These are phyloP conservation scores for Pseudomyrmex pallidus DNA, from an alignment of 1,140 invertebrate genomes.

Conservation along the genomic window DNA sequence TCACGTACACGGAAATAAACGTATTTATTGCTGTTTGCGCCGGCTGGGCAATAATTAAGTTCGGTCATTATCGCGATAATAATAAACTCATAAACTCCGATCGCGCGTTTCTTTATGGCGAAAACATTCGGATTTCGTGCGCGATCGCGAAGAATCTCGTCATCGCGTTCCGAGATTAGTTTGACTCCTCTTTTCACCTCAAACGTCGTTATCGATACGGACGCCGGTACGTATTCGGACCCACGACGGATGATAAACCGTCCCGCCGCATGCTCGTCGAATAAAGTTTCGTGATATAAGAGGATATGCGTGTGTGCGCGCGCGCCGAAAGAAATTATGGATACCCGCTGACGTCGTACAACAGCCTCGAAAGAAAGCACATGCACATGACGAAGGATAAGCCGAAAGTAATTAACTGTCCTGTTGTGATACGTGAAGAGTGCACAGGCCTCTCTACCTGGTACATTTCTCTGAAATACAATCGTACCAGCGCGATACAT, in stretches of 20 bases:
- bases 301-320: conserved; percentile 19
- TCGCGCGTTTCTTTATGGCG: conserved; percentile 1
- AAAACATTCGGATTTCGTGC: conserved; percentile 49
- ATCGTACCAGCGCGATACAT: neutral
- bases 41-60: conserved; percentile 27
- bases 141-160: conserved; percentile 37
- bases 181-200: conserved; percentile 68
- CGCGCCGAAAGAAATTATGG: conserved; percentile 62
- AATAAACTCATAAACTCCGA: conserved; percentile 22
- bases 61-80: conserved; percentile 46
- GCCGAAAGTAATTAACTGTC: conserved; percentile 64
- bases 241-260: conserved; percentile 66
- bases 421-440: conserved; percentile 28
- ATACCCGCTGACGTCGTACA: conserved; percentile 35
- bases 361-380: conserved; percentile 44
- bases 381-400: conserved; percentile 57
- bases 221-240: conserved; percentile 18
- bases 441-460: neutral
- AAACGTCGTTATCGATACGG: conserved; percentile 68
- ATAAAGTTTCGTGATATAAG: conserved; percentile 72
- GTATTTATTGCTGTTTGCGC: conserved; percentile 20
- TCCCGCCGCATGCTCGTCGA: conserved; percentile 62
- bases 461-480: conserved; percentile 43
- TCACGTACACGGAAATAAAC: neutral
- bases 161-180: conserved; percentile 23